Base-by-base conservation (phyloP, 2,797 vertebrate species). In the Danionella dracula region DNA sequence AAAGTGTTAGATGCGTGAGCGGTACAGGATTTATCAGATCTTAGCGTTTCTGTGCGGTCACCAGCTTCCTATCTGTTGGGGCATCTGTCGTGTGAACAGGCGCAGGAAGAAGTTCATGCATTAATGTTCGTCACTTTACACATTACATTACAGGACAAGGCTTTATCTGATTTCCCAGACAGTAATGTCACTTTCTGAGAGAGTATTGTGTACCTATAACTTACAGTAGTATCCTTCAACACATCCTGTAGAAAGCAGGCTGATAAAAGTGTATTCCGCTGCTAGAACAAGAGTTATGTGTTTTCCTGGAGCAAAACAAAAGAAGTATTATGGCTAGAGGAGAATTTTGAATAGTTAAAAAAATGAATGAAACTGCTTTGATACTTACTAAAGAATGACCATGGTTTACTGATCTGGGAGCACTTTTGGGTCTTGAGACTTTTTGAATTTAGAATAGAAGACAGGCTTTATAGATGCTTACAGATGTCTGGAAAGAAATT, bases 21-120 rank as follows among this genome's bases (percentile, higher is more conserved):
- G 45, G 29, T 21, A 27, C 29, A 45, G 38, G 41, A 56, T 65
- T 27, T 37, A 48, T 66, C 53, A 38, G 53, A 38, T 67, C 44
- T 27, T 1, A n/a, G 31, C 29, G 44, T 67, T 48, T 57, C 44
- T 58, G 64, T 65, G 31, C 45, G 50, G 62, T 65, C 50, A 65
- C 40, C 40, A 29, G 19, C 40, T 29, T 53, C 38, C 54, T 68
- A 53, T 60, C 66, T 55, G 49, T 48, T 40, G 8, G 5, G 23
- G 57, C 66, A 69, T 62, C 66, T 62, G 57, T 34, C 12, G 29
- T 53, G 32, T 23, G 50, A 60, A 69, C 13, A 10, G 48, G 35
- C 48, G 19, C 38, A 27, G 31, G 49, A 45, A 31, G 9, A 21
- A 35, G 17, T 37, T 13, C 4, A 4, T 16, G 42, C 19, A 20